A percentile compares a stretch with the other conserved stretches of the same genome.
These are phyloP conservation scores for Calosoma granatense DNA, from an alignment of 1,140 invertebrate genomes.

Conservation along the genomic window DNA sequence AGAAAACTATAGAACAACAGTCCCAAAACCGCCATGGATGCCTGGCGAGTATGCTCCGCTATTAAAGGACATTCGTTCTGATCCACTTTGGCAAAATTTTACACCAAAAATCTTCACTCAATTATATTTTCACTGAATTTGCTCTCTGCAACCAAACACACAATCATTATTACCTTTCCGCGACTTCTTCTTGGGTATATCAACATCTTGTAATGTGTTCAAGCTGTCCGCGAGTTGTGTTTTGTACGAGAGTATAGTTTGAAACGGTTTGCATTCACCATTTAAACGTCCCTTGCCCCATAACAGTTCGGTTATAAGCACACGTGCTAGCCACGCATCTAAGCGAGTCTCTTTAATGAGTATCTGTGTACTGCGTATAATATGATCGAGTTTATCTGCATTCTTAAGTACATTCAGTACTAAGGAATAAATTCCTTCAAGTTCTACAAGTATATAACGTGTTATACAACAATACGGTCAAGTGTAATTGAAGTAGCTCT, in stretches of 20 bases:
- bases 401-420: constrained; percentile 61
- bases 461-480: constrained; percentile 2
- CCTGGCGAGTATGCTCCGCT: constrained; percentile 36
- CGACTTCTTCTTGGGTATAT: constrained; percentile 13
- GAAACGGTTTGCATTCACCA: constrained; percentile 54
- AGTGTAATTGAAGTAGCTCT: constrained; percentile 7
- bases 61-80: constrained; percentile 31
- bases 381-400: constrained; percentile 46
- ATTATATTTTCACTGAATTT: too few relatives aligned
- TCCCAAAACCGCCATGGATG: constrained; percentile 44
- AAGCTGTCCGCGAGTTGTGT: constrained; percentile 38
- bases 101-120: too few relatives aligned
- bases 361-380: constrained; percentile 51
- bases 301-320: constrained; percentile 72
- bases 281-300: constrained; percentile 64
- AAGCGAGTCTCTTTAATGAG: constrained; percentile 56
- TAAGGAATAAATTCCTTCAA: constrained; percentile 58
- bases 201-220: constrained; percentile 22
- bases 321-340: constrained; percentile 57
- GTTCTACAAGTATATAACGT: constrained; percentile 48
- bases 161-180: constrained; percentile 14
- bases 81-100: constrained; percentile 15
- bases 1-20: constrained; percentile 66
- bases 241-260: constrained; percentile 55
- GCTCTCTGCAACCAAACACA: constrained; percentile 37